Percentiles rank a stretch among this genome's conserved stretches.
Evolutionary conservation across 2,888 invertebrate genomes (phyloP).

Genomic region (Diaphora mendica): DNA sequence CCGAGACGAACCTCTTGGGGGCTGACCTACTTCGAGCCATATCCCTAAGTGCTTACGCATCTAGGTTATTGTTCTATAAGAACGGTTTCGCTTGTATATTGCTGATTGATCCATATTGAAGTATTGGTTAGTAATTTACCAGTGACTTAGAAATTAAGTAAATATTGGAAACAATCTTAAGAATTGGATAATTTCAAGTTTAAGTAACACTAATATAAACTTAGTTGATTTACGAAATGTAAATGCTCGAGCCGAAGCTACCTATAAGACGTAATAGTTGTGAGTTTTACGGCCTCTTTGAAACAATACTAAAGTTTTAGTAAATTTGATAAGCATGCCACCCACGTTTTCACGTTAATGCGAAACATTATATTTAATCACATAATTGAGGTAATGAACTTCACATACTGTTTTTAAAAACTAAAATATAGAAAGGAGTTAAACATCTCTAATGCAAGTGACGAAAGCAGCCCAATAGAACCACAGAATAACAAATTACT

Average conservation of each 20-base stretch:
- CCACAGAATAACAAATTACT: constrained; percentile 19
- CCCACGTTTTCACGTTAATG: not conserved
- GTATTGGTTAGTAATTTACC: constrained; percentile 14
- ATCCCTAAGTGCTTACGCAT: constrained; percentile 80
- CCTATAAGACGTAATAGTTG: not conserved
- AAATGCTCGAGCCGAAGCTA: too few species aligned
- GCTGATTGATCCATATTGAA: constrained; percentile 25
- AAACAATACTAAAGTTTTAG: too few species aligned
- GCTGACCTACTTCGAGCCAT: constrained; percentile 77
- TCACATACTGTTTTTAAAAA: not conserved
- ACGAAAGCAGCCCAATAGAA: not conserved
- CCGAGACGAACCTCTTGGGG: constrained; percentile 71
- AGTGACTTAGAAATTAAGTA: not conserved
- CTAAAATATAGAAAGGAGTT: not conserved
- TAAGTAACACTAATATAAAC: not conserved
- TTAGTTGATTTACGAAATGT: not conserved
- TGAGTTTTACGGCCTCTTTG: not conserved
- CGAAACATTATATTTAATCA: not conserved
- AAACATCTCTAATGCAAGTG: not conserved
- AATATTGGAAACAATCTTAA: constrained; percentile 9
- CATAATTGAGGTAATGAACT: not conserved
- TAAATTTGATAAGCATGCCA: not conserved
- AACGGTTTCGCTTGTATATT: constrained; percentile 43
- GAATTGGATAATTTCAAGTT: constrained; percentile 20
- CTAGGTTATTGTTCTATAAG: constrained; percentile 75